phyloP scores from a whole-genome alignment of 1,140 invertebrate genomes.

The Drosophila kepulauana region DNA sequence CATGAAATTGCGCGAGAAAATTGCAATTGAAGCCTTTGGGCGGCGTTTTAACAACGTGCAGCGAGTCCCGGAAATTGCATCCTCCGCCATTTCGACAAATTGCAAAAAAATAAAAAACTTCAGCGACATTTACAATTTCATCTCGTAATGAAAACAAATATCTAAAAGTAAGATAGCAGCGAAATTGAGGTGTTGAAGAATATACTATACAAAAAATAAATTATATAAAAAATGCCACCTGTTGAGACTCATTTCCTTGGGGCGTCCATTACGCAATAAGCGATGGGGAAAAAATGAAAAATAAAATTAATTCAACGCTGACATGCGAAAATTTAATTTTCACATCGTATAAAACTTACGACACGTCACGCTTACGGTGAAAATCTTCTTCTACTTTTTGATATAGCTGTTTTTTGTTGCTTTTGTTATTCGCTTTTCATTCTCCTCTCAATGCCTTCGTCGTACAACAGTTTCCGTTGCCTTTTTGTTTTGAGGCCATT shows the following conservation, averaged over 20 bases:
- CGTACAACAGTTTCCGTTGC: slow-evolving; percentile 56
- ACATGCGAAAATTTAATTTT: slow-evolving; percentile 80
- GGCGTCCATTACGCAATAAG: not conserved
- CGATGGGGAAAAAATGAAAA: slow-evolving; percentile 10
- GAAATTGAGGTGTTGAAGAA: not conserved
- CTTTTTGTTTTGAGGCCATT: slow-evolving; percentile 52
- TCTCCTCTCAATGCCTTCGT: slow-evolving; percentile 43
- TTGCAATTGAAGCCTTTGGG: slow-evolving; percentile 38
- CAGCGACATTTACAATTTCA: not conserved
- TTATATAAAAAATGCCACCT: slow-evolving; percentile 25
- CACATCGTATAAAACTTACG: slow-evolving; percentile 64
- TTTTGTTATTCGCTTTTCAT: slow-evolving; percentile 38
- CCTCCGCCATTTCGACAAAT: not conserved
- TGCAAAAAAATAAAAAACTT: not conserved
- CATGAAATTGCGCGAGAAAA: slow-evolving; percentile 36
- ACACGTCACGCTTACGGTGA: slow-evolving; percentile 68
- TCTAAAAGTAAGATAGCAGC: not conserved
- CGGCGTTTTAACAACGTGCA: slow-evolving; percentile 4
- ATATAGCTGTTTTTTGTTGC: slow-evolving; percentile 41
- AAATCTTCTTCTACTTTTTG: slow-evolving; percentile 36
- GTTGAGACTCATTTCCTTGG: slow-evolving; percentile 13
- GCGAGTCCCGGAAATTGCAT: slow-evolving; percentile 1
- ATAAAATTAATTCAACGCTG: slow-evolving; percentile 64
- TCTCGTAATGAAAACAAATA: not conserved
- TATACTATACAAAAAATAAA: not conserved